Evolutionary conservation across 1,140 invertebrate species (phyloP).

Genomic region (Pemphigus obesinymphae): DNA sequence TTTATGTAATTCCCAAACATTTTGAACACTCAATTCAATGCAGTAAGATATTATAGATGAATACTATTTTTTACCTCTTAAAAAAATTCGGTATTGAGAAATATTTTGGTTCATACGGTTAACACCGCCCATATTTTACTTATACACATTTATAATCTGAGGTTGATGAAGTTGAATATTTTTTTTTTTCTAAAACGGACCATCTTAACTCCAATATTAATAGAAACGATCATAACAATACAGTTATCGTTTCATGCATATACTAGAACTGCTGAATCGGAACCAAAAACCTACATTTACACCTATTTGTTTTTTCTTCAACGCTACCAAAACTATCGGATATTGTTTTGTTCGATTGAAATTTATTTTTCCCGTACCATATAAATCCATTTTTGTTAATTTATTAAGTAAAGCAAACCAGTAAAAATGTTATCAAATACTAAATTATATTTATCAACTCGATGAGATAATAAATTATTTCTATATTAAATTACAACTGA

Average conservation of each 20-base stretch:
- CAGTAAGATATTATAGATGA: slow-evolving; percentile 43
- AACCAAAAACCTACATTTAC: neutral
- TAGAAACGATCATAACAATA: slow-evolving; percentile 10
- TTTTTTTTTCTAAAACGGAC: neutral
- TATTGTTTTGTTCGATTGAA: neutral
- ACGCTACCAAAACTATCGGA: neutral
- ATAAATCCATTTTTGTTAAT: slow-evolving; percentile 21
- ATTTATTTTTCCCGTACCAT: slow-evolving; percentile 21
- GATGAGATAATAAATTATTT: slow-evolving; percentile 18
- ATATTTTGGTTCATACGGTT: slow-evolving; percentile 45
- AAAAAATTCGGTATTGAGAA: slow-evolving; percentile 43
- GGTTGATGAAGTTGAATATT: neutral
- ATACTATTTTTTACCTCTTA: slow-evolving; percentile 46
- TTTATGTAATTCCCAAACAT: slow-evolving; percentile 1
- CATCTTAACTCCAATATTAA: slow-evolving; percentile 8
- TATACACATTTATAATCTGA: neutral
- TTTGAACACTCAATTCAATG: slow-evolving; percentile 31
- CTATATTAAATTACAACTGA: slow-evolving; percentile 21
- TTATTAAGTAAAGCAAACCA: neutral
- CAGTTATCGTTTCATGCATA: slow-evolving; percentile 16
- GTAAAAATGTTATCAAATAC: slow-evolving; percentile 37
- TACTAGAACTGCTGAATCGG: neutral
- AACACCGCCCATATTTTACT: slow-evolving; percentile 40
- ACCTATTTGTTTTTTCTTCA: slow-evolving; percentile 1
- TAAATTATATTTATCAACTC: slow-evolving; percentile 9